Conservation (phyloP, 2,113 vertebrate genomes). For the Ameiurus melas region DNA sequence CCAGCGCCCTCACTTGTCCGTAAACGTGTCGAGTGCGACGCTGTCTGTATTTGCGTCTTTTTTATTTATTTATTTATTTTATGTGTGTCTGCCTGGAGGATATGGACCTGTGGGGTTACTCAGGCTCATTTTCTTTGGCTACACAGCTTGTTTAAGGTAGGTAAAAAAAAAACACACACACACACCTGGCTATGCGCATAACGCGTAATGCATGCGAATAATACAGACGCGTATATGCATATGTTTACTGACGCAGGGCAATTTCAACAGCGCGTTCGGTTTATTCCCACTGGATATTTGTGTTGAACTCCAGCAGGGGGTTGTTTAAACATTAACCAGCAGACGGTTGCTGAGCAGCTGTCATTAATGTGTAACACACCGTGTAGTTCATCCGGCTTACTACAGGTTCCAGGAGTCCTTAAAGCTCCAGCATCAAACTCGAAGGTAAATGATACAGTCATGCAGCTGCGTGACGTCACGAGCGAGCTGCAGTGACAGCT, state of each 20-base stretch:
- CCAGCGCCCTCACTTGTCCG: neutral
- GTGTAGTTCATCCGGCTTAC: constrained; percentile 7
- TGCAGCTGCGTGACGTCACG: neutral
- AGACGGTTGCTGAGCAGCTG: constrained; percentile 44
- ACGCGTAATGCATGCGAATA: neutral
- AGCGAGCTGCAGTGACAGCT: neutral
- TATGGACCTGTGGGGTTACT: neutral
- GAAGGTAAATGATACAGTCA: neutral
- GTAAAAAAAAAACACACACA: no score
- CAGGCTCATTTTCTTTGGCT: neutral
- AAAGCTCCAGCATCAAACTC: neutral
- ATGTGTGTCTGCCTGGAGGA: neutral
- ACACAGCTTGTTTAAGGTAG: constrained; percentile 14
- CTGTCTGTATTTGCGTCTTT: no score
- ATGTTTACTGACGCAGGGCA: neutral
- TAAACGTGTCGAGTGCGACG: neutral
- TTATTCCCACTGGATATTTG: neutral
- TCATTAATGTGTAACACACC: constrained; percentile 42
- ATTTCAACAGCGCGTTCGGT: neutral
- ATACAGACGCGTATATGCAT: no score
- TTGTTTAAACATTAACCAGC: constrained; percentile 29
- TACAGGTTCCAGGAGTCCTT: constrained; percentile 35
- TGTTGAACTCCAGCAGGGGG: constrained; percentile 32
- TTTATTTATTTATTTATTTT: no score
- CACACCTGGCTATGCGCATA: no score